Percentiles rank a stretch among this genome's conserved stretches.
phyloP scores from a whole-genome alignment of 2,888 invertebrate genomes.

The Galerucella calmariensis region DNA sequence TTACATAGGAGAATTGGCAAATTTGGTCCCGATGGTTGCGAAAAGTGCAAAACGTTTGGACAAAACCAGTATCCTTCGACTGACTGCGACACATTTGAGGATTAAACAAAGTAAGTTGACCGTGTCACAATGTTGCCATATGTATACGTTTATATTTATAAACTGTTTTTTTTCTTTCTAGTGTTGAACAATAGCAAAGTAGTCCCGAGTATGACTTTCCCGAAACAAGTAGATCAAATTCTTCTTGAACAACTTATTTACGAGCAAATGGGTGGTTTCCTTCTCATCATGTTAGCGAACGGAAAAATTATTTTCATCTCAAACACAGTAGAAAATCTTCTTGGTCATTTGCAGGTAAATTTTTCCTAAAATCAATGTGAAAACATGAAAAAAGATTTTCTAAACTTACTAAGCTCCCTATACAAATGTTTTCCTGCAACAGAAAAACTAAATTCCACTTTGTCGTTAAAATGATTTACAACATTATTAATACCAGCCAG shows the following conservation, averaged over 20 bases:
- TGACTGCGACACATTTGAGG: conserved; percentile 87
- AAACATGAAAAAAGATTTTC: no score
- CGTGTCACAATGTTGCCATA: no score
- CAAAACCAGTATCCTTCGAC: conserved; percentile 89
- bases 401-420: no score
- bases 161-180: conserved; percentile 39
- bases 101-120: conserved; percentile 72
- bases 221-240: conserved; percentile 69
- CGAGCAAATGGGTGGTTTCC: conserved; percentile 80
- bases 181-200: conserved; percentile 51
- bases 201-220: conserved; percentile 62
- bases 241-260: conserved; percentile 70
- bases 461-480: no score
- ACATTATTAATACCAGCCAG: no score
- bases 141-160: no score
- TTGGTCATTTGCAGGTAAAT: conserved; percentile 82
- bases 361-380: no score
- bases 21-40: conserved; percentile 85
- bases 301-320: conserved; percentile 90
- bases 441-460: no score
- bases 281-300: conserved; percentile 81
- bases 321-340: conserved; percentile 82
- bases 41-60: conserved; percentile 86
- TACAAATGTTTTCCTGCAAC: no score
- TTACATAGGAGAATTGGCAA: conserved; percentile 84